A percentile compares a stretch with the other conserved stretches of the same genome.
Conservation (phyloP, 2,113 vertebrate genomes). For the Dasypus novemcinctus region DNA sequence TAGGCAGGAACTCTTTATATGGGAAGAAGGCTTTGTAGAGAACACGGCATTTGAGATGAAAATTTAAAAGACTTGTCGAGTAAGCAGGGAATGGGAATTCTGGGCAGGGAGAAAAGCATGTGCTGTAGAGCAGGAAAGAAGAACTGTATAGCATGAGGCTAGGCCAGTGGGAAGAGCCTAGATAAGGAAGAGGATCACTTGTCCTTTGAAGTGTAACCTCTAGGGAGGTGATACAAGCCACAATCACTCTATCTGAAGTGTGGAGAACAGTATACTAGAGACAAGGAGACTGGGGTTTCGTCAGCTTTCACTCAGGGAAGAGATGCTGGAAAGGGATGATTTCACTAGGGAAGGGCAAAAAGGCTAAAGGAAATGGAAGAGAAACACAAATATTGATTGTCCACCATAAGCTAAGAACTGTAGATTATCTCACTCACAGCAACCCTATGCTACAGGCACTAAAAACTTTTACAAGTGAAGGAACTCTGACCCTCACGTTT, state of each 20-base stretch:
- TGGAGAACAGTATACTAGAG: neutral
- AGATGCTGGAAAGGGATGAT: neutral
- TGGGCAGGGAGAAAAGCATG: neutral
- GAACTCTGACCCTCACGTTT: neutral
- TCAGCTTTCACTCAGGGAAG: neutral
- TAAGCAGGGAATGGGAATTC: neutral
- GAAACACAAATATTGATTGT: neutral
- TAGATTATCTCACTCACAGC: neutral
- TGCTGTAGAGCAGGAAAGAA: neutral
- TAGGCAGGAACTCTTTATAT: neutral
- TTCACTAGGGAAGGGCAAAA: neutral
- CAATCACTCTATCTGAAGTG: neutral
- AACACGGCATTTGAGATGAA: neutral
- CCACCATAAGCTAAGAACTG: neutral
- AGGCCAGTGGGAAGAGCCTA: neutral
- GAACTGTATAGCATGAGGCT: neutral
- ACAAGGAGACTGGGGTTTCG: neutral
- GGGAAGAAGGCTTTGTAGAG: neutral
- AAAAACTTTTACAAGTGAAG: neutral
- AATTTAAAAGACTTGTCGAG: neutral
- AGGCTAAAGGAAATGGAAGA: neutral
- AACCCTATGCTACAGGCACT: neutral
- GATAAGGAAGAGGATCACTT: neutral
- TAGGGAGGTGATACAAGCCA: neutral
- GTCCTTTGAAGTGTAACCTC: neutral